These are phyloP conservation scores for Pimpla rufipes DNA, from an alignment of 2,888 invertebrate species.

Conservation along the genomic window DNA sequence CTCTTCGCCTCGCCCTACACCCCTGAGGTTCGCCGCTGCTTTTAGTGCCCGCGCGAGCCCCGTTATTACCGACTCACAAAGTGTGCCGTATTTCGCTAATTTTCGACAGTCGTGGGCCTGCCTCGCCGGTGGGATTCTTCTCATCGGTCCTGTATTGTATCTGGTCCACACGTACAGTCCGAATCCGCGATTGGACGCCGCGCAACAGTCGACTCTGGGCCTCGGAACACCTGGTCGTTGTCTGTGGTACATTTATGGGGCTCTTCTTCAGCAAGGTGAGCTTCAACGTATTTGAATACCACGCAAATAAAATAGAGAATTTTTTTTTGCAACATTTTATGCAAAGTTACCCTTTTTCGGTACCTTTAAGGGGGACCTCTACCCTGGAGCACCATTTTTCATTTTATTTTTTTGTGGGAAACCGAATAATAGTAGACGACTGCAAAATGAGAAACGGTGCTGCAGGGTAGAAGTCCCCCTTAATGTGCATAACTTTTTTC, in stretches of 20 bases:
- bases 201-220: slow-evolving; percentile 64
- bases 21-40: slow-evolving; percentile 82
- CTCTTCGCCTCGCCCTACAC: slow-evolving; percentile 94
- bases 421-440: too few species aligned
- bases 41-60: background rate
- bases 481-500: too few species aligned
- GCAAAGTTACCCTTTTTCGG: too few species aligned
- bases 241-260: slow-evolving; percentile 96
- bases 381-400: too few species aligned
- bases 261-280: slow-evolving; percentile 95
- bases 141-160: slow-evolving; percentile 93
- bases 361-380: too few species aligned
- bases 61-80: slow-evolving; percentile 18
- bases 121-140: slow-evolving; percentile 90
- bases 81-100: background rate
- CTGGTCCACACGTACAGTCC: slow-evolving; percentile 91
- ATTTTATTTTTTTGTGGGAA: too few species aligned
- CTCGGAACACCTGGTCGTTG: slow-evolving; percentile 88
- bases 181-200: slow-evolving; percentile 72
- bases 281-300: too few species aligned
- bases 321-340: too few species aligned
- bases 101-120: slow-evolving; percentile 93
- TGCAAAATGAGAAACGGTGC: too few species aligned
- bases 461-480: too few species aligned
- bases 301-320: background rate